Percentiles rank a stretch among this genome's conserved stretches.
phyloP scores from a whole-genome alignment of 2,888 invertebrate genomes.

The Euspilapteryx auroguttella region DNA sequence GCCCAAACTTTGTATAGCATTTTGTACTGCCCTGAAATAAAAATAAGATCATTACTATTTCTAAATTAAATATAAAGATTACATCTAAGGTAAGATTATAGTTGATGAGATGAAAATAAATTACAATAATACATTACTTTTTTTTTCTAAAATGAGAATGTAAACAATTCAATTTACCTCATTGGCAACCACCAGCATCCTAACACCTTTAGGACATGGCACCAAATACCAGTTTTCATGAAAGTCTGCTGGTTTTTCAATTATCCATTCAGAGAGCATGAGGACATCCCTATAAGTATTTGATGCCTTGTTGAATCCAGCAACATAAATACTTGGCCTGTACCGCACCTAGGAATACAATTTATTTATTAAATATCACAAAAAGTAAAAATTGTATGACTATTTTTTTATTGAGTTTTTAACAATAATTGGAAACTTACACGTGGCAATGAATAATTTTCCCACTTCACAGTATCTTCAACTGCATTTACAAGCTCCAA shows the following conservation, averaged over 20 bases:
- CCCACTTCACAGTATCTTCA: slow-evolving; percentile 13
- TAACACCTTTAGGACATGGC: slow-evolving; percentile 81
- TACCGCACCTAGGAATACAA: slow-evolving; percentile 23
- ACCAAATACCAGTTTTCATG: slow-evolving; percentile 71
- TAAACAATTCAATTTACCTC: slow-evolving; percentile 47
- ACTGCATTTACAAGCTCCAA: slow-evolving; percentile 31
- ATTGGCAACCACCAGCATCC: slow-evolving; percentile 79
- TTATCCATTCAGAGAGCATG: slow-evolving; percentile 94
- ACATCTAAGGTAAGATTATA: too few relatives aligned
- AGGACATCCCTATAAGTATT: slow-evolving; percentile 55
- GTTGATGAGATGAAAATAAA: too few relatives aligned
- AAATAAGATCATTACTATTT: background rate
- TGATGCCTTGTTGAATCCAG: slow-evolving; percentile 34
- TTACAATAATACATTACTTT: too few relatives aligned
- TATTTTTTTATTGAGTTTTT: too few relatives aligned
- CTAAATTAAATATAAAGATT: too few relatives aligned
- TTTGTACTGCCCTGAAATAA: slow-evolving; percentile 68
- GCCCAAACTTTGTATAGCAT: slow-evolving; percentile 69
- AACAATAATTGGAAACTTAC: too few relatives aligned
- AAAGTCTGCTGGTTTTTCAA: slow-evolving; percentile 80
- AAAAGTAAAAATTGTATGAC: too few relatives aligned
- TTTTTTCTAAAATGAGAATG: too few relatives aligned
- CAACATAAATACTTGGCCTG: slow-evolving; percentile 36
- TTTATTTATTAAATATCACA: too few relatives aligned
- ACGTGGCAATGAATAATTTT: too few relatives aligned